These are phyloP conservation scores for Nanger granti DNA, from an alignment of 2,113 vertebrate genomes.

Conservation along the genomic window DNA sequence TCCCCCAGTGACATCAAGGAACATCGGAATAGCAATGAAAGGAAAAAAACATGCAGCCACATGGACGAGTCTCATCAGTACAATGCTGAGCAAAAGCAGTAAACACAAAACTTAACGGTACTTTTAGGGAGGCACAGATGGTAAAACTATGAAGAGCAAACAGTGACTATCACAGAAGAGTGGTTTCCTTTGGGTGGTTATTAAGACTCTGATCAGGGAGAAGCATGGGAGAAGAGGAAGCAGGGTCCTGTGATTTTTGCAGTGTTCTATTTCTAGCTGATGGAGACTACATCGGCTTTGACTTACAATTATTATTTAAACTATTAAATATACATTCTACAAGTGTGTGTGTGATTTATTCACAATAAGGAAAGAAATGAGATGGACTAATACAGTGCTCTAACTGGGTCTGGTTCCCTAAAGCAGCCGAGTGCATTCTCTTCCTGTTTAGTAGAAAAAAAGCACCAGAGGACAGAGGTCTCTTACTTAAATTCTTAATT, in stretches of 20 bases:
- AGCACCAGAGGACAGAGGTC: not conserved
- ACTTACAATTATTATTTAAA: not conserved
- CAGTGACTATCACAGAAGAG: not conserved
- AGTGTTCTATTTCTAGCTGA: not conserved
- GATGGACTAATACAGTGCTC: not conserved
- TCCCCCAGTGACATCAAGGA: not conserved
- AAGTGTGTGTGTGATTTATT: not conserved
- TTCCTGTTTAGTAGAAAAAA: not conserved
- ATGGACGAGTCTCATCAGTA: not conserved
- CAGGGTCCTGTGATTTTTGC: not conserved
- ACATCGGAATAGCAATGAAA: not conserved
- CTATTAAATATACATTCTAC: not conserved
- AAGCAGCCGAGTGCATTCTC: not conserved
- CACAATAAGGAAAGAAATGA: not conserved
- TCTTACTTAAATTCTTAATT: conserved; percentile 11
- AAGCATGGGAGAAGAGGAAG: not conserved
- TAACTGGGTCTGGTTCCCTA: not conserved
- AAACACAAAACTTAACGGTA: not conserved
- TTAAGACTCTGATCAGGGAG: not conserved
- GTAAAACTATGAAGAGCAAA: not conserved
- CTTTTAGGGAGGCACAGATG: not conserved
- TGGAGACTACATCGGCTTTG: not conserved
- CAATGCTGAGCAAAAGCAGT: not conserved
- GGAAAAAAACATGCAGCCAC: not conserved
- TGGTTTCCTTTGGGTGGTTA: not conserved